Conservation (phyloP, 2,888 invertebrate species). For the Sicus ferrugineus region DNA sequence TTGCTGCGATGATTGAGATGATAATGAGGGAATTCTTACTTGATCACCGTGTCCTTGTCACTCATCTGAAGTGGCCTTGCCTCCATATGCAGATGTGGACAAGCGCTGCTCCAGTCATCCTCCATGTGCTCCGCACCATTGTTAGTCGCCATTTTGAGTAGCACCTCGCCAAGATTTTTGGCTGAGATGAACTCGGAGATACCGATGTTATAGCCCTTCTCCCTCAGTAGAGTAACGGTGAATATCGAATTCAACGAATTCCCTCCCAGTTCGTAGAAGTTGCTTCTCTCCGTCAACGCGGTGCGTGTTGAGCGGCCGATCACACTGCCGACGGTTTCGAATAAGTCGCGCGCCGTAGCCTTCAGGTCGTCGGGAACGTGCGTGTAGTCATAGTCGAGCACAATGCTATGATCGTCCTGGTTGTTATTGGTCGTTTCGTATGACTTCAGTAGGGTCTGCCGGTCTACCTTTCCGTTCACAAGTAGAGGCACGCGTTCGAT, state of each 20-base stretch:
- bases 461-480: constrained; percentile 87
- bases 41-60: constrained; percentile 74
- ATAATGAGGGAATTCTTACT: constrained; percentile 68
- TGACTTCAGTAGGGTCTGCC: constrained; percentile 77
- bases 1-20: neutral
- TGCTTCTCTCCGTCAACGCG: constrained; percentile 71
- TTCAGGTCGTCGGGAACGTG: constrained; percentile 70
- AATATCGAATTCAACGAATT: constrained; percentile 87
- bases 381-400: constrained; percentile 73
- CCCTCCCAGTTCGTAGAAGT: constrained; percentile 86
- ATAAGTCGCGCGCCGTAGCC: constrained; percentile 73
- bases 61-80: constrained; percentile 61
- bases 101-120: constrained; percentile 54
- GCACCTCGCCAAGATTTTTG: constrained; percentile 73
- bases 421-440: constrained; percentile 77
- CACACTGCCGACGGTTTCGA: constrained; percentile 78
- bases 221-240: constrained; percentile 78
- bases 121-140: constrained; percentile 55
- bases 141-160: constrained; percentile 68
- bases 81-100: constrained; percentile 57
- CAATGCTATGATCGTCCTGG: constrained; percentile 64
- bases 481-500: constrained; percentile 80
- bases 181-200: constrained; percentile 83
- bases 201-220: constrained; percentile 81
- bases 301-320: constrained; percentile 73